These are phyloP conservation scores for Loxodonta africana DNA, from an alignment of 2,113 vertebrate species.

Conservation along the genomic window DNA sequence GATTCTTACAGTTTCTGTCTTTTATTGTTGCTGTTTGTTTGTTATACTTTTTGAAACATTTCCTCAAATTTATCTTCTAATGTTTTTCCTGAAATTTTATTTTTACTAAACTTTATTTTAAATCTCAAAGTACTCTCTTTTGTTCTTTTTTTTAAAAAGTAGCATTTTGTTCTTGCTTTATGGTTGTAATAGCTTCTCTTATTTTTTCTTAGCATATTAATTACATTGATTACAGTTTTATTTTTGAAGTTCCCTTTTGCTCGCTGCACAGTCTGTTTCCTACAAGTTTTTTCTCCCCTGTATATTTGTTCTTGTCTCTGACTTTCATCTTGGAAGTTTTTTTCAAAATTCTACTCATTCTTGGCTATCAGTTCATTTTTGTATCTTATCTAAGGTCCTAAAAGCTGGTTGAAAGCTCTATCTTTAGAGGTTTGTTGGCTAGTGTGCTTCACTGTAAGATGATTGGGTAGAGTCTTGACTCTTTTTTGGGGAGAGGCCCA, in stretches of 20 bases:
- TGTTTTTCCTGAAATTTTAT: constrained; percentile 17
- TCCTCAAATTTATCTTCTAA: constrained; percentile 34
- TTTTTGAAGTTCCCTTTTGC: constrained; percentile 42
- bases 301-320: constrained; percentile 11
- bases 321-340: not conserved
- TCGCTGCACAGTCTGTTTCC: not conserved
- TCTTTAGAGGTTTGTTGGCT: not conserved
- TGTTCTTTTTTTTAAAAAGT: constrained; percentile 46
- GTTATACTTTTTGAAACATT: not conserved
- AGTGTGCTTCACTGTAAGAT: not conserved
- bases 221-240: constrained; percentile 22
- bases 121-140: constrained; percentile 11
- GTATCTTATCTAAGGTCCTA: not conserved
- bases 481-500: constrained; percentile 2
- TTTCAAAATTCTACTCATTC: not conserved
- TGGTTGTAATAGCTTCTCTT: constrained; percentile 45
- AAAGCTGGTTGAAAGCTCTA: not conserved
- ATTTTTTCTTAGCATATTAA: constrained; percentile 32
- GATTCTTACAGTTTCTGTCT: constrained; percentile 5
- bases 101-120: constrained; percentile 34
- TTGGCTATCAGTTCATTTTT: not conserved
- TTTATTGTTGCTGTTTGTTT: constrained; percentile 3
- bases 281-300: not conserved
- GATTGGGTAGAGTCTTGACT: not conserved
- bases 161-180: constrained; percentile 32